phyloP scores from a whole-genome alignment of 2,797 vertebrate species.

The Malurus splendens region DNA sequence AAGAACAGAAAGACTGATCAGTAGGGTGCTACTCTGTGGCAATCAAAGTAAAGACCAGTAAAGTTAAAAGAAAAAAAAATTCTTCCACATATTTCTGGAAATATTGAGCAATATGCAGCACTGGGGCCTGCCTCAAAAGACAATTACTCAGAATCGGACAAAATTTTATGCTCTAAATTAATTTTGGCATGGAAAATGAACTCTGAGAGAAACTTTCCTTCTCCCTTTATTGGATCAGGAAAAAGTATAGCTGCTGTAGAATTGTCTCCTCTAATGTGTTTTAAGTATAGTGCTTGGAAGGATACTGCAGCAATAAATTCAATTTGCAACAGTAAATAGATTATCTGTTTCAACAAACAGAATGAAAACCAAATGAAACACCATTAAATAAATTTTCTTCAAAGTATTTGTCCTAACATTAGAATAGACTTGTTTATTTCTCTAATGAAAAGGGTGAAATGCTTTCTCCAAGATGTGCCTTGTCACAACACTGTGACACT shows the following conservation, averaged over 20 bases:
- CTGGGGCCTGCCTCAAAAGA: neutral
- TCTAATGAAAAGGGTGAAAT: neutral
- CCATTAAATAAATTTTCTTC: neutral
- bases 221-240: neutral
- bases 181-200: conserved; percentile 21
- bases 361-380: conserved; percentile 6
- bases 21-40: neutral
- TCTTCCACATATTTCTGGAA: neutral
- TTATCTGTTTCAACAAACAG: neutral
- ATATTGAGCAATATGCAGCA: neutral
- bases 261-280: neutral
- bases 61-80: neutral
- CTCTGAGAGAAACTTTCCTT: neutral
- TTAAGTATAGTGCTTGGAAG: neutral
- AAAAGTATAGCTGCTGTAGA: neutral
- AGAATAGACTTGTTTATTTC: neutral
- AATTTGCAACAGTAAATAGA: neutral
- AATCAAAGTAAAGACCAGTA: neutral
- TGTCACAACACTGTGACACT: neutral
- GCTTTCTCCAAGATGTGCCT: neutral
- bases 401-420: neutral
- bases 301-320: neutral
- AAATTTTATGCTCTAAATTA: neutral
- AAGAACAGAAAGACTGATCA: neutral
- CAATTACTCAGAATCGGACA: neutral